Base-by-base conservation (phyloP, 2,797 vertebrate species). In the Sparidentex hasta region DNA sequence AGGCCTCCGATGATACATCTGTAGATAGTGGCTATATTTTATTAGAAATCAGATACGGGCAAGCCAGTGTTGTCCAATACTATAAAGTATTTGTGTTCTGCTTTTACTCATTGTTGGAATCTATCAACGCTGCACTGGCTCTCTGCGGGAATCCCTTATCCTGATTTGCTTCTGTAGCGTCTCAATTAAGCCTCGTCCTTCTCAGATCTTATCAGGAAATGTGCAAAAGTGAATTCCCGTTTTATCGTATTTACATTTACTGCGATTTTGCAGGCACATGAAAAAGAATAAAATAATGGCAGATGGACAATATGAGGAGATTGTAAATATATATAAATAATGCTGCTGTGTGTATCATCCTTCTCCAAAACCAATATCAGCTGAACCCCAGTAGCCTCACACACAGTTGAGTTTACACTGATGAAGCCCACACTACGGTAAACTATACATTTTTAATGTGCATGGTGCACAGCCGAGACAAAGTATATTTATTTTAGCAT, bases 401-500 rank as follows among this genome's bases (percentile, higher is more conserved):
- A 48, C 52, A 57, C 52, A 14, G 48, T 8, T 68, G 6, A 62
- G 21, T 14, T 69, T 69, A 76, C 58, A 66, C 25, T 20, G n/a
- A 54, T 48, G 63, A 75, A 38, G 46, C 20, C 29, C 58, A 58
- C 33, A 61, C 65, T 27, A 50, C 43, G 70, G 23, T 51, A 54
- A 43, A 48, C 51, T 47, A 82, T 81, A 51, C 54, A 82, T 84
- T 78, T 76, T 84, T 78, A 73, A 82, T 78, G 57, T 0, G 0
- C n/a, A 38, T 43, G 70, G 65, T 25, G 52, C 13, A 63, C 7
- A 41, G 7, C n/a, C 58, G 27, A 76, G 51, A 67, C 50, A 65
- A 20, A 71, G 8, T 77, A 65, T 76, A 77, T 81, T 69, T 84
- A 63, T 74, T 81, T 59, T 75, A 82, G 58, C 61, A 9, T 3